These are phyloP conservation scores for Dufourea novaeangliae DNA, from an alignment of 1,140 invertebrate genomes.

Conservation along the genomic window DNA sequence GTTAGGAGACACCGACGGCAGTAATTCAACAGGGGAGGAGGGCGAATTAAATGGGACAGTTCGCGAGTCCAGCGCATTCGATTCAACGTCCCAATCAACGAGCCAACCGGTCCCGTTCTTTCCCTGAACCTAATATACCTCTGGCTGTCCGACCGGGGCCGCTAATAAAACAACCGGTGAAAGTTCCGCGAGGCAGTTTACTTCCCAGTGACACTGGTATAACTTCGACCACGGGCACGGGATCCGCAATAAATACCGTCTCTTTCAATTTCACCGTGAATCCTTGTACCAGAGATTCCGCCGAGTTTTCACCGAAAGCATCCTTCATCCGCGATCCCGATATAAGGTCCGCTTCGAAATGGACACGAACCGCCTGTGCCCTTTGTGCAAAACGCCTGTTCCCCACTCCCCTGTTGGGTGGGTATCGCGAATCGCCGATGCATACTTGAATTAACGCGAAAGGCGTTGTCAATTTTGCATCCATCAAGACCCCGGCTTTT, in stretches of 20 bases:
- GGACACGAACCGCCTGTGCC: background rate
- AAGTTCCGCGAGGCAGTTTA: conserved; percentile 39
- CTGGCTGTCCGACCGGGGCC: conserved; percentile 5
- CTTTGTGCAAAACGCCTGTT: background rate
- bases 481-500: conserved; percentile 42
- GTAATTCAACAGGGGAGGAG: conserved; percentile 40
- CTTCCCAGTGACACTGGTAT: conserved; percentile 32
- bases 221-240: background rate
- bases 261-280: conserved; percentile 34
- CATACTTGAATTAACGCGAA: conserved; percentile 50
- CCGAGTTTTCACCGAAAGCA: background rate
- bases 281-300: no score
- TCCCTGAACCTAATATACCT: conserved; percentile 28
- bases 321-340: no score
- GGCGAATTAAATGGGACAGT: conserved; percentile 42
- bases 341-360: no score
- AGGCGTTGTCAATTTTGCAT: conserved; percentile 24
- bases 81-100: conserved; percentile 49
- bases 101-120: conserved; percentile 30
- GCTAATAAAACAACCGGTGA: conserved; percentile 46
- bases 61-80: conserved; percentile 31
- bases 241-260: conserved; percentile 25
- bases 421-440: conserved; percentile 39
- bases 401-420: background rate
- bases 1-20: conserved; percentile 32